Conservation (phyloP, 2,888 invertebrate species). For the Drosophila borealis region DNA sequence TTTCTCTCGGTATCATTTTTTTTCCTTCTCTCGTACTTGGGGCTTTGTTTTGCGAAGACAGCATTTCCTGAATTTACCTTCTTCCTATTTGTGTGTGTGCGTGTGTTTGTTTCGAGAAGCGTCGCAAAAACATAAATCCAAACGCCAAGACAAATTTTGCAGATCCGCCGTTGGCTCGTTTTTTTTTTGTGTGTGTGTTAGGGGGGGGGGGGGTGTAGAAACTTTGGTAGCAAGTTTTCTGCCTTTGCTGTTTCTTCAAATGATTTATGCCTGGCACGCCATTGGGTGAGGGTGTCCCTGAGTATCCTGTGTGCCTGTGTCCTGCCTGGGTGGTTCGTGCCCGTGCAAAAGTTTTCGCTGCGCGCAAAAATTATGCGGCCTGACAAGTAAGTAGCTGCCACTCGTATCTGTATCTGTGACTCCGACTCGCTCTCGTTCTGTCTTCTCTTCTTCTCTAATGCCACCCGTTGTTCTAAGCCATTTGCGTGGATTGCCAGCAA, state of each 20-base stretch:
- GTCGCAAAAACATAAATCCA: slow-evolving; percentile 80
- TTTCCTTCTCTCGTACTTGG: slow-evolving; percentile 48
- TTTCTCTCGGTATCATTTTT: slow-evolving; percentile 34
- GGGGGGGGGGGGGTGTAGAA: slow-evolving; percentile 29
- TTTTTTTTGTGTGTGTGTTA: slow-evolving; percentile 1
- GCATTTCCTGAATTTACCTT: slow-evolving; percentile 81
- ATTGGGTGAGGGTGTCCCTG: slow-evolving; percentile 68
- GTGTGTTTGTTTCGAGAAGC: slow-evolving; percentile 74
- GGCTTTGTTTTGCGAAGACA: slow-evolving; percentile 82
- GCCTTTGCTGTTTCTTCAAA: slow-evolving; percentile 63
- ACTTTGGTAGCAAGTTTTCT: slow-evolving; percentile 71
- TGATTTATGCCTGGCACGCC: slow-evolving; percentile 74
- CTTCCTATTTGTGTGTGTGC: slow-evolving; percentile 34
- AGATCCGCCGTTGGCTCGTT: slow-evolving; percentile 70
- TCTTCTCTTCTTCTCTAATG: slow-evolving; percentile 50
- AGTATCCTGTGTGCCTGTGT: slow-evolving; percentile 29
- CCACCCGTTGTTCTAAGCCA: slow-evolving; percentile 83
- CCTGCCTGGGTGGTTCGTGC: slow-evolving; percentile 30
- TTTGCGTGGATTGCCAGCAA: slow-evolving; percentile 83
- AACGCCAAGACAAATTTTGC: slow-evolving; percentile 82
- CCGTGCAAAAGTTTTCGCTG: slow-evolving; percentile 67
- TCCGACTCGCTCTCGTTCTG: slow-evolving; percentile 6
- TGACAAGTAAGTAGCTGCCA: slow-evolving; percentile 58
- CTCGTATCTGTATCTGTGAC: slow-evolving; percentile 12
- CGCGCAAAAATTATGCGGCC: slow-evolving; percentile 66